These are phyloP conservation scores for Caenorhabditis sulstoni DNA, from an alignment of 2,888 invertebrate genomes.

Conservation along the genomic window DNA sequence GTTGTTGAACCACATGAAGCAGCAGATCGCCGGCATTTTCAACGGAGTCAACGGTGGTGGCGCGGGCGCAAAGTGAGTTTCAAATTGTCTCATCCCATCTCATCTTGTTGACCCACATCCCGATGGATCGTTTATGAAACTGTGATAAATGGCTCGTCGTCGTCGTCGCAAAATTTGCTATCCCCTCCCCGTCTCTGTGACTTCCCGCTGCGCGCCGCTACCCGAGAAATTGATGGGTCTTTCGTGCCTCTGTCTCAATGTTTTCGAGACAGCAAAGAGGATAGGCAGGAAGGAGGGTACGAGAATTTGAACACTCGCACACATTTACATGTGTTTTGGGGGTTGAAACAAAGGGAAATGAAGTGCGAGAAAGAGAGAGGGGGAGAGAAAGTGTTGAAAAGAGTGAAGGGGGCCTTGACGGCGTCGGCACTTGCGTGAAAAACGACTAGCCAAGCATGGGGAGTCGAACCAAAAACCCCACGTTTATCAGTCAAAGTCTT, in stretches of 20 bases:
- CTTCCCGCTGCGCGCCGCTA: slow-evolving; percentile 16
- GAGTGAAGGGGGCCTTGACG: too few relatives aligned
- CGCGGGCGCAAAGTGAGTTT: background rate
- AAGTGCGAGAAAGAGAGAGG: slow-evolving; percentile 39
- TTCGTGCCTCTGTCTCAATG: too few relatives aligned
- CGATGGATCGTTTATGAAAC: background rate
- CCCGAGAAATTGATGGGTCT: slow-evolving; percentile 33
- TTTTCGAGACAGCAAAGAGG: too few relatives aligned
- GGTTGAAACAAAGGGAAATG: too few relatives aligned
- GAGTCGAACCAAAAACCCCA: too few relatives aligned
- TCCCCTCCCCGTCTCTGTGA: background rate
- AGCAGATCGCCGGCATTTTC: slow-evolving; percentile 55
- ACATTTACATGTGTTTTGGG: slow-evolving; percentile 26
- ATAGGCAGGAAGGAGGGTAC: slow-evolving; percentile 13
- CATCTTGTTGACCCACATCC: background rate
- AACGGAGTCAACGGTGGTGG: slow-evolving; percentile 13
- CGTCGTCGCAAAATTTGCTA: background rate
- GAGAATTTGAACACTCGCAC: slow-evolving; percentile 52
- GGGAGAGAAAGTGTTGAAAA: slow-evolving; percentile 3
- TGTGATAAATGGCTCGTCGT: slow-evolving; percentile 42
- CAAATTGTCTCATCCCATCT: background rate
- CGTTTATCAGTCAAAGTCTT: too few relatives aligned
- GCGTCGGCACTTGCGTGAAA: too few relatives aligned
- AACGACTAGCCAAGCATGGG: too few relatives aligned
- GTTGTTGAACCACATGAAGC: slow-evolving; percentile 61